Evolutionary conservation across 2,888 invertebrate species (phyloP).

Genomic region (Eurois occulta): DNA sequence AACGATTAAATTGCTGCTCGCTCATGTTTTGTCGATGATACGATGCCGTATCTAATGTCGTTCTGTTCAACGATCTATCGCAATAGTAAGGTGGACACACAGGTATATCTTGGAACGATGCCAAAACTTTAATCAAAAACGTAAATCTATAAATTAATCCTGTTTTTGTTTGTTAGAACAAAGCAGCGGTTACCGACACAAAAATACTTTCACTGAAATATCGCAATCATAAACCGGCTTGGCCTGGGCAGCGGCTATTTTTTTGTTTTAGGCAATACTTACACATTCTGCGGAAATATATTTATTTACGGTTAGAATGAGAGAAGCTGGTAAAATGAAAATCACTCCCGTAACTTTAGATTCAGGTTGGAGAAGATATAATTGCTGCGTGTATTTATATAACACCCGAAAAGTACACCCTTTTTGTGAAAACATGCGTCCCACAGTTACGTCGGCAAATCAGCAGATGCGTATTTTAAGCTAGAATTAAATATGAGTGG

Average conservation of each 20-base stretch:
- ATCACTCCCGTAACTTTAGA: slow-evolving; percentile 29
- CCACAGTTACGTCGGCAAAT: slow-evolving; percentile 9
- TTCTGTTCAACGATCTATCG: slow-evolving; percentile 24
- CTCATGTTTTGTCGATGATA: slow-evolving; percentile 27
- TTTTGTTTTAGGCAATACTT: slow-evolving; percentile 74
- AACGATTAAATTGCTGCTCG: slow-evolving; percentile 33
- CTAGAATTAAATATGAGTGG: slow-evolving; percentile 48
- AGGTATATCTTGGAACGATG: slow-evolving; percentile 69
- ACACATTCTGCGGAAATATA: slow-evolving; percentile 73
- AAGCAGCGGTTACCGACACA: slow-evolving; percentile 74
- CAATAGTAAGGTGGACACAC: slow-evolving; percentile 44
- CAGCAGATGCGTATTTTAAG: slow-evolving; percentile 23
- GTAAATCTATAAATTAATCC: slow-evolving; percentile 76
- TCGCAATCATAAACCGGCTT: slow-evolving; percentile 78
- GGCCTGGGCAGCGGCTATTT: slow-evolving; percentile 75
- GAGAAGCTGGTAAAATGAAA: slow-evolving; percentile 18
- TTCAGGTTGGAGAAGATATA: slow-evolving; percentile 28
- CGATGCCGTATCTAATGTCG: slow-evolving; percentile 26
- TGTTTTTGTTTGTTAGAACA: slow-evolving; percentile 74
- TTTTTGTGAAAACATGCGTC: slow-evolving; percentile 34
- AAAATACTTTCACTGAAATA: slow-evolving; percentile 84
- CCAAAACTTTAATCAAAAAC: slow-evolving; percentile 75
- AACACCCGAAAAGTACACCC: slow-evolving; percentile 33
- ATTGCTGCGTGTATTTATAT: slow-evolving; percentile 55
- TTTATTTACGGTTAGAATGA: slow-evolving; percentile 71